A percentile compares a stretch with the other conserved stretches of the same genome.
Conservation (phyloP, 2,888 invertebrate genomes). For the Harpalus rufipes region DNA sequence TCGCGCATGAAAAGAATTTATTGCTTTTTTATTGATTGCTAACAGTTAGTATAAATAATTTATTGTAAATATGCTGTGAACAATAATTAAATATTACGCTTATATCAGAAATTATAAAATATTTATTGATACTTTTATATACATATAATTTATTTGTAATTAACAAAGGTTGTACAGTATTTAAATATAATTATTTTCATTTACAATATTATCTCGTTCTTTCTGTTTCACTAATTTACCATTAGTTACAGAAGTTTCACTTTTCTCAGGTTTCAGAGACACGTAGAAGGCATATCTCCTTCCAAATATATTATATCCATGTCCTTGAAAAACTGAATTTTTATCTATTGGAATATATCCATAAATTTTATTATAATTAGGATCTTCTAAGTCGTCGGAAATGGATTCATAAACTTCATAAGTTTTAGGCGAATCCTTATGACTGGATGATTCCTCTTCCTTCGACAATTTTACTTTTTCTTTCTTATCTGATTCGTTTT, state of each 20-base stretch:
- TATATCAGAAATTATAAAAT: conserved; percentile 9
- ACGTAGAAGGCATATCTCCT: conserved; percentile 37
- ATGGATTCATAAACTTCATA: conserved; percentile 45
- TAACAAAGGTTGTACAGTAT: not conserved
- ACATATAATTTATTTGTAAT: conserved; percentile 19
- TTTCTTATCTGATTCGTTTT: not conserved
- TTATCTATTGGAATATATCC: conserved; percentile 38
- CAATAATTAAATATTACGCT: conserved; percentile 10
- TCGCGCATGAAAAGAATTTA: conserved; percentile 15
- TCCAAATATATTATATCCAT: conserved; percentile 44
- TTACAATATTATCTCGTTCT: not conserved
- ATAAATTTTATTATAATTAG: conserved; percentile 28
- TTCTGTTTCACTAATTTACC: not conserved
- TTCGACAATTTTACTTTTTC: not conserved
- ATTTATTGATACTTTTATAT: not conserved
- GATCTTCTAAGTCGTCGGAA: conserved; percentile 24
- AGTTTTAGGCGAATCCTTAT: conserved; percentile 10
- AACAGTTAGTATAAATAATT: conserved; percentile 3
- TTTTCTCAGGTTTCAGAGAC: not conserved
- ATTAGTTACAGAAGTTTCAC: conserved; percentile 31
- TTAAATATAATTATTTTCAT: conserved; percentile 31
- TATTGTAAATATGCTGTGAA: not conserved
- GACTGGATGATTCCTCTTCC: conserved; percentile 27
- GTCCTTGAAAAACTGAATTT: not conserved
- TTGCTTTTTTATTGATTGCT: conserved; percentile 13